Base-by-base conservation (phyloP, 2,113 vertebrate genomes). In the Istiophorus platypterus region DNA sequence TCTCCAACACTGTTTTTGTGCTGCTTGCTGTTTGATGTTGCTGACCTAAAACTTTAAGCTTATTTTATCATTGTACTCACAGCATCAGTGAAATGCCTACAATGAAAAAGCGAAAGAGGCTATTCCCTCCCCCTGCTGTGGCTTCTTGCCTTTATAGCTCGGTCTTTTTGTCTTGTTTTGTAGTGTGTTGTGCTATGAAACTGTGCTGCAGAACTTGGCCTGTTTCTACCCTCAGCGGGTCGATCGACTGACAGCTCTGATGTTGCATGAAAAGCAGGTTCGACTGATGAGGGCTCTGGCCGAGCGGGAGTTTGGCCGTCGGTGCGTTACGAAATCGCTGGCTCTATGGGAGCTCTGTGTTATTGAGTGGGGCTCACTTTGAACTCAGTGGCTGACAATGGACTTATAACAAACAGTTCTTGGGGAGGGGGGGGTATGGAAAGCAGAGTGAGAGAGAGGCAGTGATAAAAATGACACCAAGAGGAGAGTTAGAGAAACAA, bases 221-320 rank as follows among this genome's bases (percentile, higher is more conserved):
- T 22, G 54, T 67, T 75, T 85, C 70, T 78, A 31, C 70, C 62
- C 82, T 89, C 59, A 26, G 59, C n/a, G 24, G 76, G 56, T 88
- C 29, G 52, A 83, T 54, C 18, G 62, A 82, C 88, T 86, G 91
- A 92, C 91, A 75, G 81, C 80, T 91, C 84, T 93, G 88, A 92
- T 91, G 92, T 88, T 90, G 89, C 77, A 75, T 92, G 87, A 91
- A 91, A 91, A 91, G 82, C 77, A 87, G 82, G 80, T 84, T 85
- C 47, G 58, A 64, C 83, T 90, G 86, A 91, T 88, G 82, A 86
- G 71, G 80, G 81, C 77, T 88, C 68, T 18, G 78, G 85, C 81
- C 61, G 18, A 79, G 88, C 29, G 72, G 57, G 85, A 88, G 63
- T 80, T 74, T 79, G 84, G 73, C 81, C 56, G 84, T 67, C 29